Base-by-base conservation (phyloP, 1,140 invertebrate genomes). In the Lordiphosa clarofinis region DNA sequence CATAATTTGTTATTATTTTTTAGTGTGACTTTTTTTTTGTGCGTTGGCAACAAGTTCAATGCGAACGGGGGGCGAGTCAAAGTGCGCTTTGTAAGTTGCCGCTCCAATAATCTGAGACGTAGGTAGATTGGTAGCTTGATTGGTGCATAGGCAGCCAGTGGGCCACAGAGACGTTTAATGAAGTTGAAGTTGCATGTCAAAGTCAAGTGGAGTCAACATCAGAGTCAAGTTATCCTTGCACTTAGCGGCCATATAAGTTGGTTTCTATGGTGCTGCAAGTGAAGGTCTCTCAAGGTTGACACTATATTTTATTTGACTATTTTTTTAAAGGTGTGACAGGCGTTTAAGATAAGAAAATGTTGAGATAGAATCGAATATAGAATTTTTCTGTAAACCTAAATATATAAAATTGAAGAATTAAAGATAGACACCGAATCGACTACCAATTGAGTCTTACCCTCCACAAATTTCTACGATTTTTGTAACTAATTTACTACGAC, bases 171-270 rank as follows among this genome's bases (percentile, higher is more conserved):
- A 35, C 36, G 43, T 60, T 49, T 65, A 69, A 57, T 53, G 58
- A 61, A 61, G 56, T 42, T 70, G 67, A 70, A 82, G 75, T 71
- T 63, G 72, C 76, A 82, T 82, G 75, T 82, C 75, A 82, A 72
- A 82, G 75, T 81, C 76, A 72, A 69, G 50, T 57, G 40, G 54
- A 82, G 66, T 79, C 61, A 79, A 66, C 59, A 62, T 62, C 60
- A 63, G 54, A 40, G 47, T 49, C 43, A 47, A 53, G 74, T 79
- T 78, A 79, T 81, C 76, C 76, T 81, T 81, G 75, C 75, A 81
- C 75, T 82, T 73, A 79, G 39, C 52, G 48, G 55, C 58, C 35
- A 42, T 63, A 52, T 57, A 66, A 48, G 61, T 8, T 31, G 28
- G 61, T 8, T 31, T 31, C 6, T 31, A 31, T 31, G 6, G 5